Evolutionary conservation across 2,797 vertebrate species (phyloP).

Genomic region (Aplochiton taeniatus): DNA sequence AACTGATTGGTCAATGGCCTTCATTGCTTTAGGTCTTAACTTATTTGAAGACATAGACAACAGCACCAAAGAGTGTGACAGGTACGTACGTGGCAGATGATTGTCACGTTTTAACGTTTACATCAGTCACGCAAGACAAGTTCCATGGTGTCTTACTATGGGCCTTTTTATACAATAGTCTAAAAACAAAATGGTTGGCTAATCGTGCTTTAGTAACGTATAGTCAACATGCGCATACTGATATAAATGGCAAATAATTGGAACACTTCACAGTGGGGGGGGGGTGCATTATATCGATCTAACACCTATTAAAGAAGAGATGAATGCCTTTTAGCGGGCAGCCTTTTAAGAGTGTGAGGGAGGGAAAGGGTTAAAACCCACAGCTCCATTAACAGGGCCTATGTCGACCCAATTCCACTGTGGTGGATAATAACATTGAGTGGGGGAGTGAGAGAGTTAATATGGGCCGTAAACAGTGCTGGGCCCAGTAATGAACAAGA

Average conservation of each 20-base stretch:
- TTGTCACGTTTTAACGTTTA: too few species aligned
- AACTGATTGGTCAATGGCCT: too few species aligned
- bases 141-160: not conserved
- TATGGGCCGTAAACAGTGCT: conserved; percentile 45
- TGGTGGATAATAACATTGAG: conserved; percentile 65
- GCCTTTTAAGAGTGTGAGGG: conserved; percentile 30
- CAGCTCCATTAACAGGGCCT: conserved; percentile 60
- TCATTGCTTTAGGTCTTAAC: too few species aligned
- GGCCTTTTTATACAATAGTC: not conserved
- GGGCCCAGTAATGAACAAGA: conserved; percentile 49
- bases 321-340: conserved; percentile 61
- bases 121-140: too few species aligned
- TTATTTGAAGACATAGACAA: too few species aligned
- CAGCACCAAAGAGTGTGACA: too few species aligned
- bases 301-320: conserved; percentile 53
- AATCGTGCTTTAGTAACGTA: conserved; percentile 32
- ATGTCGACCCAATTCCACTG: conserved; percentile 59
- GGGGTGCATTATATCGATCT: conserved; percentile 48
- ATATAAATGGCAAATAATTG: conserved; percentile 27
- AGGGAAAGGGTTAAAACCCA: conserved; percentile 60
- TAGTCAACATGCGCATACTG: conserved; percentile 8
- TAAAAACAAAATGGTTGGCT: conserved; percentile 8
- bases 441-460: conserved; percentile 29
- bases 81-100: too few species aligned
- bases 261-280: conserved; percentile 26